phyloP scores from a whole-genome alignment of 2,113 vertebrate species.

The Cygnus atratus region DNA sequence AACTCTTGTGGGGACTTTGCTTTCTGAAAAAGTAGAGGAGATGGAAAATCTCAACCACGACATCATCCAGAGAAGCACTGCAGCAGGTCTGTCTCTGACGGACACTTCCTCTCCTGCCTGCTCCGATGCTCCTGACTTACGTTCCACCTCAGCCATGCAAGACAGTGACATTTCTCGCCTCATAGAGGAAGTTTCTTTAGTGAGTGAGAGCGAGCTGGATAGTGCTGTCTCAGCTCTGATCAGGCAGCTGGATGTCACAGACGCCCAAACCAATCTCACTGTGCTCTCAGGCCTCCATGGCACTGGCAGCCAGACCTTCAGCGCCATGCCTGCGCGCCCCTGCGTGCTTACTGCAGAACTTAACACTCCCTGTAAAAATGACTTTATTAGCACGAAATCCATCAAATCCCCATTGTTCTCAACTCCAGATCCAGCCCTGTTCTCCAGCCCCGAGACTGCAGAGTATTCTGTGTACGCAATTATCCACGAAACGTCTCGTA shows the following conservation, averaged over 20 bases:
- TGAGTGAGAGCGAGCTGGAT: conserved; percentile 78
- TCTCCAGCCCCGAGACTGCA: conserved; percentile 79
- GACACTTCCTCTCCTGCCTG: background rate
- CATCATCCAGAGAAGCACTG: background rate
- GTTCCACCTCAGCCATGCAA: conserved; percentile 71
- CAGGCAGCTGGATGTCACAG: conserved; percentile 80
- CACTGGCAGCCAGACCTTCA: background rate
- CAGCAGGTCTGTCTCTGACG: conserved; percentile 44
- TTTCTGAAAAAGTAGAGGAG: conserved; percentile 32
- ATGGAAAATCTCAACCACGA: background rate
- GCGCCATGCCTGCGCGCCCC: background rate
- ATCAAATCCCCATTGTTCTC: conserved; percentile 36
- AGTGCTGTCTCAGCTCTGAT: conserved; percentile 89
- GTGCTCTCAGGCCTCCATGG: conserved; percentile 7
- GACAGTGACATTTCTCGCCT: conserved; percentile 90
- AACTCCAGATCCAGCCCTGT: conserved; percentile 3
- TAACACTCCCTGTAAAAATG: conserved; percentile 8
- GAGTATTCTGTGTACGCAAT: conserved; percentile 77
- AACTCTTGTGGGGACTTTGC: background rate
- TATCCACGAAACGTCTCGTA: conserved; percentile 77
- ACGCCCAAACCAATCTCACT: conserved; percentile 59
- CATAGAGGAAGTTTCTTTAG: conserved; percentile 87
- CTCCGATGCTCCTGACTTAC: conserved; percentile 50
- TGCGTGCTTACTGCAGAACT: background rate
- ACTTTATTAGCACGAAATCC: conserved; percentile 5